phyloP scores from a whole-genome alignment of 1,140 invertebrate genomes.

The Drosophila triauraria region DNA sequence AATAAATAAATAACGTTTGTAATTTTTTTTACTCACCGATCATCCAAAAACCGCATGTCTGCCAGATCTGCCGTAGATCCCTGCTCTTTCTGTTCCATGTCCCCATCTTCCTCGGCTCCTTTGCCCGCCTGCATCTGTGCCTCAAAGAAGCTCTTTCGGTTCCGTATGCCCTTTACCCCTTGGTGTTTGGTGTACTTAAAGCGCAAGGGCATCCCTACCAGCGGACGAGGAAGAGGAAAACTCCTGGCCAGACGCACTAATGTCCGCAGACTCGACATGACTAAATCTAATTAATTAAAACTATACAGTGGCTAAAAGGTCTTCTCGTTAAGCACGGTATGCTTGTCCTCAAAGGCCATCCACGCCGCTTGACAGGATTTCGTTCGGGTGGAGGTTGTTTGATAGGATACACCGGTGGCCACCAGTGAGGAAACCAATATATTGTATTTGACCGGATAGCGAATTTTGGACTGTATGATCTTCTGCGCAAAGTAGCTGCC shows the following conservation, averaged over 20 bases:
- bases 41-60: conserved; percentile 69
- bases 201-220: conserved; percentile 18
- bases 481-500: conserved; percentile 85
- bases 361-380: conserved; percentile 86
- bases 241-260: conserved; percentile 7
- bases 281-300: conserved; percentile 37
- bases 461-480: conserved; percentile 79
- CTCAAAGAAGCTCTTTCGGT: conserved; percentile 70
- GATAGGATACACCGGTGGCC: conserved; percentile 79
- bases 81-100: background rate
- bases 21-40: conserved; percentile 50
- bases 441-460: conserved; percentile 82
- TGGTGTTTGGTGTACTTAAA: conserved; percentile 74
- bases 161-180: conserved; percentile 79
- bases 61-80: background rate
- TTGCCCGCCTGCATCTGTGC: conserved; percentile 54
- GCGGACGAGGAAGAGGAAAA: conserved; percentile 16
- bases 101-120: background rate
- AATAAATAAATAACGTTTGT: background rate
- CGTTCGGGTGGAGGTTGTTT: conserved; percentile 84
- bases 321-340: conserved; percentile 84
- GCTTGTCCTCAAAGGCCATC: conserved; percentile 86
- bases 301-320: conserved; percentile 37
- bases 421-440: conserved; percentile 84
- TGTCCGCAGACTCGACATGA: conserved; percentile 43